Evolutionary conservation across 2,888 invertebrate genomes (phyloP), one percentile per base, ranked within the genome.

Genomic region (Chironomus tentans): DNA sequence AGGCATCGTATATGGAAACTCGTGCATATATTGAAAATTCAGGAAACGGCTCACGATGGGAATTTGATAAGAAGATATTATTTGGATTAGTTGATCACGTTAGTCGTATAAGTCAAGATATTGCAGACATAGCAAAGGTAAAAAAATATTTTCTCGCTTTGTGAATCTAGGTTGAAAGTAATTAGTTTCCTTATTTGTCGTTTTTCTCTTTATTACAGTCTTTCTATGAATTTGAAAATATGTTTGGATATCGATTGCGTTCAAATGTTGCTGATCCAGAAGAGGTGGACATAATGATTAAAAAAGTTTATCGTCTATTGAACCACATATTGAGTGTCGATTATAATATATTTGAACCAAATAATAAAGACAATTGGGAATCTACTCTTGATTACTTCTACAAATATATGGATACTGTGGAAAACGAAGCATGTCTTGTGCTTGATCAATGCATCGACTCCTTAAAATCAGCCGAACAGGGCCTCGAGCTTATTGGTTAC

Each of bases 81-180:
- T 97, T 97, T 82, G 90, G 89, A 2, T 88, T 89, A 77, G 94
- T 95, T 0, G 94, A 96, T 81, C 95, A 96, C 80, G 92, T 95
- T 79, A 90, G 90, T 2, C 86, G 87, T 7, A 93, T 97, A 10
- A 93, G 93, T 77, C 85, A 87, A 70, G 93, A 96, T 81, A 85
- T 97, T 48, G 87, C 91, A n/a, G 88, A 91, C 78, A 89, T 95
- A 22, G 90, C 92, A 0, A 89, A 90, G 84, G 92, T 91, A 82
- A 80, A 38, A 15, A 62, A 21, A 61, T 62, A 62, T 68, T 38
- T 46, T 21, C 18, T 70, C 12, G 3, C 15, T 21, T 62, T 62
- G 10, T 21, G 3, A 15, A n/a, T 13, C 21, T 10, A 18, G 21
- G 6, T 15, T 62, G 15, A 12, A 62, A 22, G 6, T 18, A 21